Conservation (phyloP, 2,888 invertebrate species). For the Standfussiana lucernea region DNA sequence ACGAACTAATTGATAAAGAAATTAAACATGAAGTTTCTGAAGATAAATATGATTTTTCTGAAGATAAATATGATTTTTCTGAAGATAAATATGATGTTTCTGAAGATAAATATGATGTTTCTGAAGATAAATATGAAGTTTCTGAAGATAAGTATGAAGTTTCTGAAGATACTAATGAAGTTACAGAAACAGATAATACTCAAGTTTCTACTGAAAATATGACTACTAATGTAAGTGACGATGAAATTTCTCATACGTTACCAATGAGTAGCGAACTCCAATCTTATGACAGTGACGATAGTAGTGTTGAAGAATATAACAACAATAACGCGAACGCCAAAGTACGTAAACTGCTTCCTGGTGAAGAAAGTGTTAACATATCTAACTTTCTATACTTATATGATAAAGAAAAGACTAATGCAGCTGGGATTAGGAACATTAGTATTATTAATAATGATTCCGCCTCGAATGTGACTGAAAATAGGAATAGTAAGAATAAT, state of each 20-base stretch:
- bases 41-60: background rate
- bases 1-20: background rate
- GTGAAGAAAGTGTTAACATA: background rate
- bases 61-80: background rate
- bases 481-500: slow-evolving; percentile 26
- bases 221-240: background rate
- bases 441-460: background rate
- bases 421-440: background rate
- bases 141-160: no score
- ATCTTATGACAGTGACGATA: background rate
- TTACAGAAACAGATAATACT: background rate
- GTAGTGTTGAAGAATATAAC: background rate
- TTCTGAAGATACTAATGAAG: background rate
- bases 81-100: background rate
- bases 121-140: background rate
- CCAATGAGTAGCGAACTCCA: background rate
- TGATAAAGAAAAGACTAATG: background rate
- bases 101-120: no score
- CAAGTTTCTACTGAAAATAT: background rate
- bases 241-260: background rate
- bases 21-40: no score
- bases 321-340: background rate
- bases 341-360: background rate
- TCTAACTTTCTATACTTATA: background rate
- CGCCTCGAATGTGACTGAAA: slow-evolving; percentile 5